These are phyloP conservation scores for Falcunculus frontatus DNA, from an alignment of 2,113 vertebrate genomes.

Conservation along the genomic window DNA sequence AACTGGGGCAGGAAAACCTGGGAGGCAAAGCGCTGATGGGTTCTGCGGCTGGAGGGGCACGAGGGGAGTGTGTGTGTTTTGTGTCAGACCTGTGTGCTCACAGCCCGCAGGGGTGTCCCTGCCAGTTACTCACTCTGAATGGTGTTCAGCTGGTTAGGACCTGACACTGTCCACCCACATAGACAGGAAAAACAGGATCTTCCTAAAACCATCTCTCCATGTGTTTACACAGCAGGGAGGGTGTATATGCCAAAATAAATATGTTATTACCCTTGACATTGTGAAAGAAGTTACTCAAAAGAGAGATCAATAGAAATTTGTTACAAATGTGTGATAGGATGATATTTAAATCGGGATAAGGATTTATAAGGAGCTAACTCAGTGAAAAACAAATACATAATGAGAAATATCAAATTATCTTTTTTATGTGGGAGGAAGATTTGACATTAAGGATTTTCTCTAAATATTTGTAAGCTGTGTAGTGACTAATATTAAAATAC, in stretches of 20 bases:
- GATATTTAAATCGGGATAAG: slow-evolving; percentile 33
- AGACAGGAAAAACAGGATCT: not conserved
- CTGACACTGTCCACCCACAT: not conserved
- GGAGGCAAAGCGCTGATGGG: not conserved
- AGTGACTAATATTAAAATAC: slow-evolving; percentile 49
- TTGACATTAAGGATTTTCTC: slow-evolving; percentile 56
- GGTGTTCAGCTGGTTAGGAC: not conserved
- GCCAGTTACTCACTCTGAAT: not conserved
- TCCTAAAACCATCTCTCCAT: not conserved
- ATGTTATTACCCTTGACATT: not conserved
- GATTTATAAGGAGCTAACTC: not conserved
- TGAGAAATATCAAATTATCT: slow-evolving; percentile 32
- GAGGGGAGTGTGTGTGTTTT: accelerated
- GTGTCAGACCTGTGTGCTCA: not conserved
- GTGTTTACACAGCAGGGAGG: slow-evolving; percentile 26
- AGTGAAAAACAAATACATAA: slow-evolving; percentile 42
- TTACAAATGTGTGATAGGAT: not conserved
- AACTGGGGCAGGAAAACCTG: not conserved
- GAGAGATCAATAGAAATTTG: slow-evolving; percentile 43
- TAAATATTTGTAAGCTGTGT: slow-evolving; percentile 43
- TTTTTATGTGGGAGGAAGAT: not conserved
- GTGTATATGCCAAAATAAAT: slow-evolving; percentile 25
- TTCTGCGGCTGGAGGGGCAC: not conserved
- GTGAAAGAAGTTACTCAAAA: slow-evolving; percentile 27
- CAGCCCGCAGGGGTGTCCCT: not conserved